Evolutionary conservation across 2,797 vertebrate genomes (phyloP), one percentile per base, ranked within the genome.

Genomic region (Cetoscarus ocellatus): DNA sequence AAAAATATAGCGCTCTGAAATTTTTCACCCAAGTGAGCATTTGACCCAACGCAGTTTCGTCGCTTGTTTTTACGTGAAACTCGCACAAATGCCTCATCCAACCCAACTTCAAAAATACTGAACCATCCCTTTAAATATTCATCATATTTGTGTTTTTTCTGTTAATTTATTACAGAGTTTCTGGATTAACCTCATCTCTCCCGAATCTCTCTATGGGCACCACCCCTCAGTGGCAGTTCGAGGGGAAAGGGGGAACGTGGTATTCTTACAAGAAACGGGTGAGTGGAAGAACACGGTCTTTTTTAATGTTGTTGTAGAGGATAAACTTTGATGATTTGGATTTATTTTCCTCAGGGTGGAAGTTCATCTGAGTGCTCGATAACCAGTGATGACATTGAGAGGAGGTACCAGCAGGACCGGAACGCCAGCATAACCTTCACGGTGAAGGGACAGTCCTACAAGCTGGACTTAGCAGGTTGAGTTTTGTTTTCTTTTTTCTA

Each of bases 401-500:
- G 0, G 8, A 73, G 70, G 43, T 93, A 81, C 86, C 75, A 84
- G 52, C 63, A 56, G 7, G 85, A 93, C 48, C 51, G 10, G 7
- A 2, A 0, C 0, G 69, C 5, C 35, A 61, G 1, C 50, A 75
- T 93, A 72, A 2, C 0, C 18, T 92, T 93, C 75, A 85, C 27
- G 47, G 79, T 87, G 53, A 79, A 73, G 0, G 62, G 70, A 39
- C 7, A 63, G 2, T 0, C 54, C 15, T 93, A 91, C 81, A 71
- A 56, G 2, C 75, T 94, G 62, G 82, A 94, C 64, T 87, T 94
- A 35, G 18, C 17, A 91, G 86, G 93, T 94, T 48, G 40, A 36
- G 7, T 70, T 48, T 36, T 19, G 6, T 70, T 70, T 67, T 54
- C 19, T n/a, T 18, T 7, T 8, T 3, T 8, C 1, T 11, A 4